Base-by-base conservation (phyloP, 1,140 invertebrate genomes). In the Lycorma delicatula region DNA sequence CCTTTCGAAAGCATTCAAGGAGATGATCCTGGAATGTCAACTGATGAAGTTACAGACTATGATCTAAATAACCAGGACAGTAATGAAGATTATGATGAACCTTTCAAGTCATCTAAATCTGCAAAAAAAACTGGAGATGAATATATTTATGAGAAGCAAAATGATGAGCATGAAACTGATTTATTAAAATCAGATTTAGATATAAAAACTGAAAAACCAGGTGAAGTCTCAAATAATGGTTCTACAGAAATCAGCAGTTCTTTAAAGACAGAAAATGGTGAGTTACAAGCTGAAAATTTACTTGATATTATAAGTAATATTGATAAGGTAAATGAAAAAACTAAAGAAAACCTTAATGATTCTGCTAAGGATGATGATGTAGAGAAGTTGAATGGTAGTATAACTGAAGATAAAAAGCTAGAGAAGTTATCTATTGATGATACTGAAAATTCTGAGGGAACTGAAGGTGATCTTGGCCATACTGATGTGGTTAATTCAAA, bases 1-100 rank as follows among this genome's bases (percentile, higher is more conserved):
- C 26, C 26, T 11, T 20, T 18, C 12, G 54, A 56, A 47, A 41
- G 41, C n/a, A 11, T 38, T 12, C 54, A 60, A n/a, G 11, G 27
- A 13, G 47, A 53, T 25, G 48, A 53, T 23, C 50, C 48, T 5
- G n/a, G n/a, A n/a, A n/a, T n/a, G n/a, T n/a, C n/a, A n/a, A n/a
- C n/a, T n/a, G n/a, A n/a, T n/a, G n/a, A n/a, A n/a, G n/a, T n/a
- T n/a, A n/a, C n/a, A n/a, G n/a, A n/a, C n/a, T n/a, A n/a, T n/a
- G n/a, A n/a, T n/a, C n/a, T n/a, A 26, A 54, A 48, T 18, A 29
- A 16, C 6, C 4, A 28, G 3, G 25, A 56, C 18, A 47, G 25
- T 4, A 46, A 57, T 22, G 29, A 34, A 25, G 41, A 54, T 34
- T 47, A 23, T n/a, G 25, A 13, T 36, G 27, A 50, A 18, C 25